Evolutionary conservation across 1,140 invertebrate genomes (phyloP).

Genomic region (Araneus ventricosus): DNA sequence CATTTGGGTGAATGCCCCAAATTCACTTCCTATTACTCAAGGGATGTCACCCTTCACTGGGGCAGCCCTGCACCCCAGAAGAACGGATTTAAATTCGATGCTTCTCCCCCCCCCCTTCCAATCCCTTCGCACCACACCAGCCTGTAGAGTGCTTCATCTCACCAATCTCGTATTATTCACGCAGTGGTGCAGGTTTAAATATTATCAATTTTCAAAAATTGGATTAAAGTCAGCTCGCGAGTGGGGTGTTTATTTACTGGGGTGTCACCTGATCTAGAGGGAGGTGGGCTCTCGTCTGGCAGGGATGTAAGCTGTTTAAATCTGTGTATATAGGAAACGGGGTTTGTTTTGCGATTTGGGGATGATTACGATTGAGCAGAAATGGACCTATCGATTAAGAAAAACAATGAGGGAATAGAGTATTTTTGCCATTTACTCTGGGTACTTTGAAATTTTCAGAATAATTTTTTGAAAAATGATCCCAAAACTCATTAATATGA

Average conservation of each 20-base stretch:
- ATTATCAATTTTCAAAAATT: conserved; percentile 34
- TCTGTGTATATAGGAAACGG: neutral
- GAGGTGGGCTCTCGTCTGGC: neutral
- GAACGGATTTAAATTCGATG: conserved; percentile 26
- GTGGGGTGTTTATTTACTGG: conserved; percentile 20
- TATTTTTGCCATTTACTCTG: too few species aligned
- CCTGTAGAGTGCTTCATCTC: neutral
- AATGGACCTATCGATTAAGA: neutral
- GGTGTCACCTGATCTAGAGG: neutral
- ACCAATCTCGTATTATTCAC: conserved; percentile 50
- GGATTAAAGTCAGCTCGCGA: conserved; percentile 29
- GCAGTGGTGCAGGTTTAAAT: conserved; percentile 14
- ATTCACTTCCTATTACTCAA: neutral
- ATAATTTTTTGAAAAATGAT: too few species aligned
- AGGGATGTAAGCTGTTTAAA: neutral
- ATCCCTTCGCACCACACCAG: too few species aligned
- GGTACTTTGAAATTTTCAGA: too few species aligned
- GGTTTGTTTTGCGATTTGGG: neutral
- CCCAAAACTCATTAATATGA: too few species aligned
- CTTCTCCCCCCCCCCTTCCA: too few species aligned
- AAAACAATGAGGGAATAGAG: too few species aligned
- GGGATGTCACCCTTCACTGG: neutral
- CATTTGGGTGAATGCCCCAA: neutral
- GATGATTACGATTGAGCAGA: neutral
- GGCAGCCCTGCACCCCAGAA: neutral